These are phyloP conservation scores for Branchipolynoe longqiensis DNA, from an alignment of 2,888 invertebrate species.

Conservation along the genomic window DNA sequence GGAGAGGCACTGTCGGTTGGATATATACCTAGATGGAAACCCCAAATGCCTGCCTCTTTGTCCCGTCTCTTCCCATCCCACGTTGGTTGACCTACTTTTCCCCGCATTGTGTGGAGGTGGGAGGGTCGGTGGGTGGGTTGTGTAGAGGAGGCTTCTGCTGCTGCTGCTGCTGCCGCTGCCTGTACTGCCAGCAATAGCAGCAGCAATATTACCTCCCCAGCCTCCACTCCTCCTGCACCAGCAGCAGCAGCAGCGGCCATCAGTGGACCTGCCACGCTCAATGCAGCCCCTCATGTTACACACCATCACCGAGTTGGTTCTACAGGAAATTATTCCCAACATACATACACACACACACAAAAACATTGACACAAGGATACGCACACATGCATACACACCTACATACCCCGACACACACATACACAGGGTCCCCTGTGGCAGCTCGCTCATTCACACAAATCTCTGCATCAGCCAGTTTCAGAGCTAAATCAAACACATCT, in stretches of 20 bases:
- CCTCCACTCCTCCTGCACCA: too few relatives aligned
- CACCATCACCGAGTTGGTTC: too few relatives aligned
- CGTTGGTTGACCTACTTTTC: constrained; percentile 47
- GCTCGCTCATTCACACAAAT: too few relatives aligned
- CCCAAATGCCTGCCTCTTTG: constrained; percentile 34
- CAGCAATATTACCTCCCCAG: neutral
- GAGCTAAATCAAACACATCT: too few relatives aligned
- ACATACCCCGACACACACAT: neutral
- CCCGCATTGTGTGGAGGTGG: too few relatives aligned
- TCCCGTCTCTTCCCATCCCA: neutral
- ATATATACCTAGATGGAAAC: neutral
- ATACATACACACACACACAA: too few relatives aligned
- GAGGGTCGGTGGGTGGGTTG: too few relatives aligned
- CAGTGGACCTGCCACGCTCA: neutral
- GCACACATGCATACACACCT: neutral
- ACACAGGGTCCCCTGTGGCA: too few relatives aligned
- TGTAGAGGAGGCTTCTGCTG: neutral
- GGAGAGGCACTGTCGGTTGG: too few relatives aligned
- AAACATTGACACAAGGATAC: neutral
- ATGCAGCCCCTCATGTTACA: neutral
- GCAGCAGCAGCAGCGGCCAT: neutral
- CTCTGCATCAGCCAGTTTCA: too few relatives aligned
- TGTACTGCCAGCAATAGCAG: constrained; percentile 15
- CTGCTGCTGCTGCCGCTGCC: constrained; percentile 16
- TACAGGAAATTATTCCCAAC: too few relatives aligned